Percentiles rank a stretch among this genome's conserved stretches.
These are phyloP conservation scores for Cyprinodon variegatus DNA, from an alignment of 2,113 vertebrate species.

Conservation along the genomic window DNA sequence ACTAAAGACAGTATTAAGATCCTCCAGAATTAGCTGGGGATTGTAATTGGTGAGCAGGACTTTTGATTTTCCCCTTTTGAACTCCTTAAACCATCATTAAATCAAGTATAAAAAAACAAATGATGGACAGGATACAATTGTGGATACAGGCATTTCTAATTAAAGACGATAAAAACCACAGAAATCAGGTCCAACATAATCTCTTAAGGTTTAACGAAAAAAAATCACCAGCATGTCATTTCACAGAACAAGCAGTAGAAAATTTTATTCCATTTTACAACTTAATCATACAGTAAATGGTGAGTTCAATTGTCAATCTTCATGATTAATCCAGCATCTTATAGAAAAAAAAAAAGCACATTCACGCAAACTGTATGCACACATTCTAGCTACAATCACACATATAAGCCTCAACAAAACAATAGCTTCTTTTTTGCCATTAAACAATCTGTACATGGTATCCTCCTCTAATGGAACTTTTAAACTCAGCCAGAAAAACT, in stretches of 20 bases:
- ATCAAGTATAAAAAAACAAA: not conserved
- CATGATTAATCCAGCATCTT: constrained; percentile 82
- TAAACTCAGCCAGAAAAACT: constrained; percentile 74
- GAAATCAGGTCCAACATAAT: not conserved
- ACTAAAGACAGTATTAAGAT: not conserved
- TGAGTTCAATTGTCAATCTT: constrained; percentile 71
- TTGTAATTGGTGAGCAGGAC: too few species aligned
- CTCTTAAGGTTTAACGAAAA: not conserved
- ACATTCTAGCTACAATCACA: constrained; percentile 77
- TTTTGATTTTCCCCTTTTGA: too few species aligned
- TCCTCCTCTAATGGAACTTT: constrained; percentile 82
- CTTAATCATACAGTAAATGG: constrained; percentile 78
- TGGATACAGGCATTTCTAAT: not conserved
- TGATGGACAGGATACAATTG: not conserved
- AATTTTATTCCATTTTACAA: constrained; percentile 80
- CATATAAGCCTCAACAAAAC: constrained; percentile 72
- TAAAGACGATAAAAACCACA: not conserved
- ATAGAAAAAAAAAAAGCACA: constrained; percentile 79
- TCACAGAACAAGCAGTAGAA: constrained; percentile 75
- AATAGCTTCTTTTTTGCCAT: constrained; percentile 73
- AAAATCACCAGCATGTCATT: constrained; percentile 1
- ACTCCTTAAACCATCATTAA: not conserved
- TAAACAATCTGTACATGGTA: constrained; percentile 92
- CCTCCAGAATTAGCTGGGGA: not conserved
- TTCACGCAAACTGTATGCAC: constrained; percentile 70